Evolutionary conservation across 2,888 invertebrate genomes (phyloP).

Genomic region (Dynastes grantii): DNA sequence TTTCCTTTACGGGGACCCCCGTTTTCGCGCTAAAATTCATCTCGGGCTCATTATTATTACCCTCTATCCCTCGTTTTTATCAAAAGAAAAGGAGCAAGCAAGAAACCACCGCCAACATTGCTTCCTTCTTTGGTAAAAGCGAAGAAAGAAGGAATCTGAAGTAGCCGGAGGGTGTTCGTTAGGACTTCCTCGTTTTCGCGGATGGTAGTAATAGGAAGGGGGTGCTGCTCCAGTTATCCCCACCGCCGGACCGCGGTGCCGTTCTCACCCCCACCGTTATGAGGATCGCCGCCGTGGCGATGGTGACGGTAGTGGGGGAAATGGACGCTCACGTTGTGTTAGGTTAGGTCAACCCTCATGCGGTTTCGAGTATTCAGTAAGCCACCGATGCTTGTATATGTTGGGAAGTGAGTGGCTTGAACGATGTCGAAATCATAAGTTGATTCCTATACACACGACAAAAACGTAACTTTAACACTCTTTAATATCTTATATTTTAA

Average conservation of each 20-base stretch:
- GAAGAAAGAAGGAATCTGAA: constrained; percentile 28
- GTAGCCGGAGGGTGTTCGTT: constrained; percentile 50
- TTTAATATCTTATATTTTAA: too few relatives aligned
- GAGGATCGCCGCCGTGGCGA: constrained; percentile 52
- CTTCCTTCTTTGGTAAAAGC: neutral
- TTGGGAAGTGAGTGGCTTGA: too few relatives aligned
- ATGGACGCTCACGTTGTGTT: constrained; percentile 67
- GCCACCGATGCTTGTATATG: constrained; percentile 56
- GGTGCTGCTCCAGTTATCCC: constrained; percentile 67
- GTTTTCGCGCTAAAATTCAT: too few relatives aligned
- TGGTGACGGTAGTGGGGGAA: constrained; percentile 59
- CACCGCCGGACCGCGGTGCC: constrained; percentile 55
- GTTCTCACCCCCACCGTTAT: constrained; percentile 58
- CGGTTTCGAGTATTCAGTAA: constrained; percentile 68
- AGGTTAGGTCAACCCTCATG: constrained; percentile 70
- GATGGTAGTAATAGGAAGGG: constrained; percentile 57
- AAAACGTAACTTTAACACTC: too few relatives aligned
- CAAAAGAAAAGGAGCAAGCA: neutral
- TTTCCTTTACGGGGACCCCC: neutral
- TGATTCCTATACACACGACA: too few relatives aligned
- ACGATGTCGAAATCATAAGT: too few relatives aligned
- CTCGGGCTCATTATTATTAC: constrained; percentile 4
- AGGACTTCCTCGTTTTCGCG: constrained; percentile 53
- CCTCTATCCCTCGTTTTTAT: neutral
- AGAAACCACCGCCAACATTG: too few relatives aligned